Base-by-base conservation (phyloP, 2,888 invertebrate species). In the Epinotia bilunana region DNA sequence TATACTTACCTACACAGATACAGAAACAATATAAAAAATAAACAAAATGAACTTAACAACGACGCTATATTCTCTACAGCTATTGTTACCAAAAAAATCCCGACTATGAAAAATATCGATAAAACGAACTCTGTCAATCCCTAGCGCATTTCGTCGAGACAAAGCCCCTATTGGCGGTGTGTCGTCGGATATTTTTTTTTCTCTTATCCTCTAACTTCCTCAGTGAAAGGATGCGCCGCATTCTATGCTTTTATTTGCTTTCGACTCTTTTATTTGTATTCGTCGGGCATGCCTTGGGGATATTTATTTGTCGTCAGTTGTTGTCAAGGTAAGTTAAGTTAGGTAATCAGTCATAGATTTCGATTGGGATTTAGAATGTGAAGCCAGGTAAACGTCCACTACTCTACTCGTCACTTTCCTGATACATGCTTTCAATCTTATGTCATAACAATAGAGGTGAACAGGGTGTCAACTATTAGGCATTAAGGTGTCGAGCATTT, bases 111-210 rank as follows among this genome's bases (percentile, higher is more conserved):
- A 70, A 70, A 53, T 62, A 57, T 75, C 72, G 71, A 75, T 61
- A 62, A 55, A 46, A 7, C n/a, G n/a, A 23, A 39, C 18, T 16
- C 77, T 39, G 67, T 57, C 78, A 87, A 81, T 83, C 88, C 83
- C 87, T 87, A 87, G 46, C 78, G 73, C 78, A 76, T 80, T 80
- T 81, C 77, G 77, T 81, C 79, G 84, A 89, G 83, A 90, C 90
- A 90, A 90, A 90, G 86, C 81, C 84, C 83, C 86, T 86, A 88
- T 88, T 88, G 90, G 90, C 90, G 88, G 87, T 84, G 86, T 87
- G 88, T 89, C 87, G 84, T 85, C 86, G 82, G 78, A 74, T 73
- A 74, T 81, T 82, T 83, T 88, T 88, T 39, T 84, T 88, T 85
- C 82, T 84, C 87, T 89, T 88, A 78, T 82, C 84, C 82, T 86